Evolutionary conservation across 2,113 vertebrate species (phyloP), one percentile per base, ranked within the genome.

Genomic region (Oplegnathus fasciatus): DNA sequence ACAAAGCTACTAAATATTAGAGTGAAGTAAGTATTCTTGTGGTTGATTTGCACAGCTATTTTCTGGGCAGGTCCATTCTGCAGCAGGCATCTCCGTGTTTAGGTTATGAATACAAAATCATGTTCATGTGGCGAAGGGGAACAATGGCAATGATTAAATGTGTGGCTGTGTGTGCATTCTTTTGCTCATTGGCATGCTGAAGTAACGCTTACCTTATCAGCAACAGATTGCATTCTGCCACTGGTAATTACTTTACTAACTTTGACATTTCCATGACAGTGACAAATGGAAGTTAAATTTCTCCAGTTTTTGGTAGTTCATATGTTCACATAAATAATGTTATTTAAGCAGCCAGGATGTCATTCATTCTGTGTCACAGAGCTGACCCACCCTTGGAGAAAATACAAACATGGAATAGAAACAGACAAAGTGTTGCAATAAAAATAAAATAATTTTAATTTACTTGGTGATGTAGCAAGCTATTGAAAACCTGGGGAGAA

Each of bases 81-180:
- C 44, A 60, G 65, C 65, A 79, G 68, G 69, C 64, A 68, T 80
- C 80, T 85, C 68, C 68, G n/a, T 74, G 74, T 82, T 82, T 58
- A 62, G 55, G 78, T 69, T 75, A 70, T 85, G 68, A 78, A 88
- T 85, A 82, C 48, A 54, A 74, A 83, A 85, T 74, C 72, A 81
- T 85, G 86, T 62, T 74, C 68, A 74, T 82, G 55, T 68, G 30
- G 73, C 73, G 64, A 37, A 40, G 4, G n/a, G 20, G 73, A 85
- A 88, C 78, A 85, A 88, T 82, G 55, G 78, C 73, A 32, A 24
- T 85, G 86, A 85, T 82, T 88, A 71, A 85, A 76, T 78, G 69
- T 17, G 64, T 60, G 42, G 40, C 42, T 46, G 78, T 58, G 44
- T 42, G 10, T 70, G 46, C 48, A 58, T 88, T 72, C 24, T 55